Evolutionary conservation across 2,888 invertebrate genomes (phyloP), one percentile per base, ranked within the genome.

Genomic region (Venusia cambrica): DNA sequence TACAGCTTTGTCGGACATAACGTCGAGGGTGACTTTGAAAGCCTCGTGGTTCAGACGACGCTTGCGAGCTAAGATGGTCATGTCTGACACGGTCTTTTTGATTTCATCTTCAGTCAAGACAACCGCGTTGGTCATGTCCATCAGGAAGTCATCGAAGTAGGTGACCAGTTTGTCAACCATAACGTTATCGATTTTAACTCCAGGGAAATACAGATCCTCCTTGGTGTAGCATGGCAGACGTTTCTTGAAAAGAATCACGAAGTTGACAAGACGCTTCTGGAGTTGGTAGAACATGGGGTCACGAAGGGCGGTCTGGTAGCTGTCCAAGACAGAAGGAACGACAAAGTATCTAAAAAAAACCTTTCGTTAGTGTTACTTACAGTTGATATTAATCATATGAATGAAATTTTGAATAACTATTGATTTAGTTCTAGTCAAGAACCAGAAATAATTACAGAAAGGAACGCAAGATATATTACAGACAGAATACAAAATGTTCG

Each of bases 211-310:
- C 5, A 92, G 77, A 46, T 92, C 90, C 13, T 90, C 88, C 35
- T 77, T 79, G 5, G 87, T 90, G 78, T 94, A 93, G 5, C 85
- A 73, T n/a, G 88, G 84, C 26, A 92, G 73, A 46, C 87, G 87
- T 43, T 72, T 62, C 62, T 92, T 92, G 85, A 90, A 92, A 24
- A 90, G 81, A 45, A 81, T 68, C 61, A 90, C 87, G 24, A 87
- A 78, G 38, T 88, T 68, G 25, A 88, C 59, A 44, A 92, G 78
- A 38, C 90, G 89, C 69, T 92, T 90, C 64, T 91, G 91, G 37
- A 93, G 74, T 46, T 89, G 89, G 69, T 91, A 94, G 88, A 92
- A 93, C 18, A 91, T 87, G 6, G 94, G 94, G 62, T 94, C 94
- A 45, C 93, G 91, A 48, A 92, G 73, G 53, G 90, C 89, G 3